phyloP scores from a whole-genome alignment of 2,888 invertebrate species.

The Perithous albicinctus region DNA sequence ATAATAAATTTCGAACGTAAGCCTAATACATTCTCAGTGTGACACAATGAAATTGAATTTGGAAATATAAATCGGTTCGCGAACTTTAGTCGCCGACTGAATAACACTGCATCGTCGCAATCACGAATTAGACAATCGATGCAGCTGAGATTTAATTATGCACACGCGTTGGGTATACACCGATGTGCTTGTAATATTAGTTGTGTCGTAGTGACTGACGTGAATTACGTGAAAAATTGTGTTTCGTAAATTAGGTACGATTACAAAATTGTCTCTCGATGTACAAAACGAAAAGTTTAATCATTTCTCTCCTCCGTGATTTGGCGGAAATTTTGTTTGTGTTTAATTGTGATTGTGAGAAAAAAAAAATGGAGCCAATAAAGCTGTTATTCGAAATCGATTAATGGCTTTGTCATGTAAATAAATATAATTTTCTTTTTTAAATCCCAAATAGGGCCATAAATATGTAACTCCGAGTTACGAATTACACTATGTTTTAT shows the following conservation, averaged over 20 bases:
- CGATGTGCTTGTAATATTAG: neutral
- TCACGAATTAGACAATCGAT: constrained; percentile 27
- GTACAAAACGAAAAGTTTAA: constrained; percentile 4
- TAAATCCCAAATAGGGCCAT: constrained; percentile 16
- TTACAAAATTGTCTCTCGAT: constrained; percentile 29
- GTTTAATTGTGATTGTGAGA: neutral
- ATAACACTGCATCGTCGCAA: constrained; percentile 16
- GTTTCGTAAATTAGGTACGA: constrained; percentile 17
- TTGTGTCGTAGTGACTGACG: neutral
- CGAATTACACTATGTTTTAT: constrained; percentile 6
- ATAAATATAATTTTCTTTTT: constrained; percentile 23
- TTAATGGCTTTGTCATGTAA: constrained; percentile 19
- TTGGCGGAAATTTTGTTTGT: neutral
- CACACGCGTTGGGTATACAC: constrained; percentile 9
- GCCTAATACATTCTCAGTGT: constrained; percentile 9
- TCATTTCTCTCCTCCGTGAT: neutral
- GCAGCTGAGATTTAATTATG: constrained; percentile 29
- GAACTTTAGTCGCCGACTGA: constrained; percentile 9
- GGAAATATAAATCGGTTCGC: neutral
- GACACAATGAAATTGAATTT: neutral
- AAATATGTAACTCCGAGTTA: constrained; percentile 4
- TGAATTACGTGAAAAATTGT: constrained; percentile 4
- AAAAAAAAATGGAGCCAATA: neutral
- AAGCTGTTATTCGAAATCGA: neutral
- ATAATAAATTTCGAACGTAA: neutral